Evolutionary conservation across 2,113 vertebrate species (phyloP).

Genomic region (Mobula birostris): DNA sequence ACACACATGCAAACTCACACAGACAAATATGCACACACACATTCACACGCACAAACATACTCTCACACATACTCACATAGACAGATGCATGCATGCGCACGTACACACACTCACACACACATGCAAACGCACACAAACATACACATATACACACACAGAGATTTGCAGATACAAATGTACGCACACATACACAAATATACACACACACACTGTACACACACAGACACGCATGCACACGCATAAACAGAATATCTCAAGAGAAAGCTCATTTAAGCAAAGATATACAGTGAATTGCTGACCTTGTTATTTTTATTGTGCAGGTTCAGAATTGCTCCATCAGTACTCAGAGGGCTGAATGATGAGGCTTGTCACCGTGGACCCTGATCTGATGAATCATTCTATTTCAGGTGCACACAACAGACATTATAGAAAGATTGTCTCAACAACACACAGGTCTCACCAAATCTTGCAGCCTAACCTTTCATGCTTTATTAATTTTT

Average conservation of each 20-base stretch:
- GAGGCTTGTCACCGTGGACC: slow-evolving; percentile 86
- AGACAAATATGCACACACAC: too few relatives aligned
- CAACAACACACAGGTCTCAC: slow-evolving; percentile 79
- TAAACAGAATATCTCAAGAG: neutral
- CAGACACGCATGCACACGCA: neutral
- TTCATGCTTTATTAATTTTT: slow-evolving; percentile 44
- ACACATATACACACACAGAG: too few relatives aligned
- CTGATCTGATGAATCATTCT: slow-evolving; percentile 99
- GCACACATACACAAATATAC: too few relatives aligned
- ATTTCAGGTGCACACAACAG: slow-evolving; percentile 89
- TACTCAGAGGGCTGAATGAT: slow-evolving; percentile 95
- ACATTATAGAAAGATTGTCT: slow-evolving; percentile 88
- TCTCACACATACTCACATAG: too few relatives aligned
- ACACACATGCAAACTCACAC: too few relatives aligned
- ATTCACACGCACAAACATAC: too few relatives aligned
- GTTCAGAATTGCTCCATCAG: slow-evolving; percentile 94
- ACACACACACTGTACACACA: too few relatives aligned
- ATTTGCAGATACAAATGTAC: too few relatives aligned
- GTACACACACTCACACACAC: too few relatives aligned
- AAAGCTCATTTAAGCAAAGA: slow-evolving; percentile 52
- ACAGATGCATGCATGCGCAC: too few relatives aligned
- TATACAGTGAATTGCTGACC: slow-evolving; percentile 83
- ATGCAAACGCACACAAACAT: too few relatives aligned
- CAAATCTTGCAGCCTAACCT: slow-evolving; percentile 81
- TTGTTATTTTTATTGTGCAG: slow-evolving; percentile 92